Base-by-base conservation (phyloP, 2,113 vertebrate genomes). In the Carollia perspicillata region DNA sequence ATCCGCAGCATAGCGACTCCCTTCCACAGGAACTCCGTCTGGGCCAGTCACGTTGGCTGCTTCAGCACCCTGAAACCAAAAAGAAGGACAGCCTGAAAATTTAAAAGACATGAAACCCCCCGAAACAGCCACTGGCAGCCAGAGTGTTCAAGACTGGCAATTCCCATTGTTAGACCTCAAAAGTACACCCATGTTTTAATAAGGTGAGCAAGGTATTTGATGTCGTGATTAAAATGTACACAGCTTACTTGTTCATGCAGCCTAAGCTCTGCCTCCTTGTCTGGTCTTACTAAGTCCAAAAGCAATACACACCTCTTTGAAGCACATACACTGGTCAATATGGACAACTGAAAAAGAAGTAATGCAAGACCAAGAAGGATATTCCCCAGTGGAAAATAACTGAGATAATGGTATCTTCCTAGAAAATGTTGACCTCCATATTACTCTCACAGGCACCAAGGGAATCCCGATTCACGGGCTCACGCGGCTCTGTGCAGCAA, bases 31-130 rank as follows among this genome's bases (percentile, higher is more conserved):
- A 58, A 99, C 98, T 0, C 99, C 99, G 4, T 99, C 99, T 0
- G 99, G 99, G 22, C 99, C 99, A 0, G 99, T 99, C 95, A 99
- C 99, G 18, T 99, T 99, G 42, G 99, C 99, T 66, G 99, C 99
- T 97, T 99, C 99, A 1, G 99, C 99, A 93, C 99, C 99, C 99
- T 99, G 65, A 0, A 69, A 51, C 93, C 66, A n/a, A 63, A 33
- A 79, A 60, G 4, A 89, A 17, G 55, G 26, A 72, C 0, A 2
- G 55, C 40, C 58, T 86, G 35, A n/a, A 51, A 88, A 65, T 66
- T 18, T 37, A 44, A 49, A 79, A 72, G 18, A 95, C 44, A 6
- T 33, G 0, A 63, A 16, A 22, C 37, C 42, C 5, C 11, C 16
- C 1, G 12, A 33, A 84, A 0, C 42, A 49, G 26, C 9, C 55